phyloP scores from a whole-genome alignment of 2,113 vertebrate species.

The Heliornis fulica region DNA sequence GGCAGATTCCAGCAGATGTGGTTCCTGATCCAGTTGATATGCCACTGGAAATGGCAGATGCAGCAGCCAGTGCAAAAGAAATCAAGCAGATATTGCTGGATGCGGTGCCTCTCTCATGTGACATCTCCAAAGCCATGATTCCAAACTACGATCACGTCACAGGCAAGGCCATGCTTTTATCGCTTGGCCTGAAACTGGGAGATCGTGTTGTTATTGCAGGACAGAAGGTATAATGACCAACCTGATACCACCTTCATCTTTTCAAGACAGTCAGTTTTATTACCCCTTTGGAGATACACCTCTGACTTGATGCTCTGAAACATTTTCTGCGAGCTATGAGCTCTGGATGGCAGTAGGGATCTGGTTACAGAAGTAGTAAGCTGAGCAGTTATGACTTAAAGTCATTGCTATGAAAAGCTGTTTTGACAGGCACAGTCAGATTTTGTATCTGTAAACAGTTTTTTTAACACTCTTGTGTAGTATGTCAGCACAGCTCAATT shows the following conservation, averaged over 20 bases:
- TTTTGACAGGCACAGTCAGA: background rate
- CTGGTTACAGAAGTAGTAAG: background rate
- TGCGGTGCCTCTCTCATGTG: slow-evolving; percentile 77
- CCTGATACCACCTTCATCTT: background rate
- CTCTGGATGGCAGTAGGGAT: background rate
- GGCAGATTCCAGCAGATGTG: slow-evolving; percentile 87
- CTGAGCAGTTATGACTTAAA: background rate
- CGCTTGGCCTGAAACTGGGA: slow-evolving; percentile 86
- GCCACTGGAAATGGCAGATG: slow-evolving; percentile 93
- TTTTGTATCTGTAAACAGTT: background rate
- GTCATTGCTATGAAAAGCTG: background rate
- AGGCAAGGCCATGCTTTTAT: slow-evolving; percentile 77
- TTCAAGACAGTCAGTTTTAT: background rate
- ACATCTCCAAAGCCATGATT: slow-evolving; percentile 67
- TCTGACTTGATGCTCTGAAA: background rate
- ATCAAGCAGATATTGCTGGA: slow-evolving; percentile 84
- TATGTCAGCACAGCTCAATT: background rate
- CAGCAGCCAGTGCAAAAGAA: slow-evolving; percentile 87
- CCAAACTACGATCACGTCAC: slow-evolving; percentile 67
- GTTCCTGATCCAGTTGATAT: slow-evolving; percentile 94
- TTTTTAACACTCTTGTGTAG: background rate
- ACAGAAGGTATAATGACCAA: slow-evolving; percentile 84
- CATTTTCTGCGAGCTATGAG: background rate
- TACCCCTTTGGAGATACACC: background rate
- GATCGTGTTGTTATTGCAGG: slow-evolving; percentile 94